These are phyloP conservation scores for Sanderia malayensis DNA, from an alignment of 30 jellyfish, hydroid and myxozoan genomes.

Conservation along the genomic window DNA sequence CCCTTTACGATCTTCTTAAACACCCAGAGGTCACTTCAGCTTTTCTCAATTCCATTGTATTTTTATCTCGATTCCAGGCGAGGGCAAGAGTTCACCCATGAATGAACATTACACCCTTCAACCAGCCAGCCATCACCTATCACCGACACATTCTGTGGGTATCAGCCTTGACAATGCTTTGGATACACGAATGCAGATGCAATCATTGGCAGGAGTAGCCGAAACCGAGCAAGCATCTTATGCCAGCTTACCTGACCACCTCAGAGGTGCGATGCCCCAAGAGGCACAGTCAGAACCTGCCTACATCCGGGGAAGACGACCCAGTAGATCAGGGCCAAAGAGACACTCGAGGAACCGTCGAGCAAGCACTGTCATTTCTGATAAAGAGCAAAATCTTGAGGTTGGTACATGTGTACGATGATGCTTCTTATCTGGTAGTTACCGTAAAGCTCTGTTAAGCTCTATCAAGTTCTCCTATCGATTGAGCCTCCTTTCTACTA, in stretches of 20 bases:
- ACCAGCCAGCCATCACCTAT: conserved; percentile 10
- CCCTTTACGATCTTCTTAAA: too few relatives aligned
- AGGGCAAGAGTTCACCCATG: conserved; percentile 41
- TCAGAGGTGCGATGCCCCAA: conserved; percentile 24
- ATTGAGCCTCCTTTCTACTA: too few relatives aligned
- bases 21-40: too few relatives aligned
- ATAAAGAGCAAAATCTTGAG: conserved; percentile 60
- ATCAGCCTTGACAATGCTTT: not conserved
- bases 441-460: too few relatives aligned
- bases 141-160: conserved; percentile 24
- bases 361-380: conserved; percentile 46
- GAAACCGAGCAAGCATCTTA: too few relatives aligned
- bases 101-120: conserved; percentile 44
- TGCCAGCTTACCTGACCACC: not conserved
- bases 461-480: too few relatives aligned
- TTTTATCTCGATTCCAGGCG: conserved; percentile 31
- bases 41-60: too few relatives aligned
- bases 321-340: conserved; percentile 43
- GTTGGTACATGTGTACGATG: too few relatives aligned
- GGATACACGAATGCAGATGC: not conserved
- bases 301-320: conserved; percentile 47
- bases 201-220: not conserved
- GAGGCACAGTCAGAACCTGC: conserved; percentile 23
- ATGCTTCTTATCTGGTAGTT: too few relatives aligned
- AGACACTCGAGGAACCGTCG: conserved; percentile 49